Evolutionary conservation across 2,113 vertebrate species (phyloP).

Genomic region (Spizaetus ornatus): DNA sequence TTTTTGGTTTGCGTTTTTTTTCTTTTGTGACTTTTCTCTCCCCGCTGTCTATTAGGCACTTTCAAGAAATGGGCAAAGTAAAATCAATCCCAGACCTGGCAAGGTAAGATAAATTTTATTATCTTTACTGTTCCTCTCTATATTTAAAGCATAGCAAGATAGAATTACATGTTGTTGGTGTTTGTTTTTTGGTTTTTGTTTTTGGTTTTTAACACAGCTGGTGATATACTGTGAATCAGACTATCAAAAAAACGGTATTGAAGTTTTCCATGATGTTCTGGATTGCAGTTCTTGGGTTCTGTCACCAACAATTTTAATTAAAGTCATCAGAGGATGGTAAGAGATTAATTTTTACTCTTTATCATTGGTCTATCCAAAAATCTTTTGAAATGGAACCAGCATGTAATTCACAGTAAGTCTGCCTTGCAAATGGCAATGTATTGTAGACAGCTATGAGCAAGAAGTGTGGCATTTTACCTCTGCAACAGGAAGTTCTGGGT

Average conservation of each 20-base stretch:
- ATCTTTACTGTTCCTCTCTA: background rate
- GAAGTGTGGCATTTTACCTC: background rate
- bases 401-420: background rate
- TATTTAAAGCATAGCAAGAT: background rate
- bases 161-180: background rate
- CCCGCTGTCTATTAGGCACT: constrained; percentile 49
- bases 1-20: background rate
- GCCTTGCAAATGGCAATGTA: background rate
- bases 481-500: background rate
- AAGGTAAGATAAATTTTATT: constrained; percentile 76
- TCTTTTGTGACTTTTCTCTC: constrained; percentile 33
- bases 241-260: constrained; percentile 73
- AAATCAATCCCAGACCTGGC: constrained; percentile 88
- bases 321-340: constrained; percentile 92
- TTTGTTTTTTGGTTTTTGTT: background rate
- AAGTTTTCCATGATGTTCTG: constrained; percentile 79
- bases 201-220: constrained; percentile 69
- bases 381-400: background rate
- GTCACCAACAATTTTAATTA: constrained; percentile 82
- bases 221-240: constrained; percentile 78
- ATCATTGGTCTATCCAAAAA: background rate
- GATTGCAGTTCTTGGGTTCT: constrained; percentile 84
- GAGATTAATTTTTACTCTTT: background rate
- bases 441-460: background rate
- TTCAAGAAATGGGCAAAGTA: constrained; percentile 66